A percentile compares a stretch with the other conserved stretches of the same genome.
phyloP scores from a whole-genome alignment of 2,888 invertebrate genomes.

The Cremastinae sp. region DNA sequence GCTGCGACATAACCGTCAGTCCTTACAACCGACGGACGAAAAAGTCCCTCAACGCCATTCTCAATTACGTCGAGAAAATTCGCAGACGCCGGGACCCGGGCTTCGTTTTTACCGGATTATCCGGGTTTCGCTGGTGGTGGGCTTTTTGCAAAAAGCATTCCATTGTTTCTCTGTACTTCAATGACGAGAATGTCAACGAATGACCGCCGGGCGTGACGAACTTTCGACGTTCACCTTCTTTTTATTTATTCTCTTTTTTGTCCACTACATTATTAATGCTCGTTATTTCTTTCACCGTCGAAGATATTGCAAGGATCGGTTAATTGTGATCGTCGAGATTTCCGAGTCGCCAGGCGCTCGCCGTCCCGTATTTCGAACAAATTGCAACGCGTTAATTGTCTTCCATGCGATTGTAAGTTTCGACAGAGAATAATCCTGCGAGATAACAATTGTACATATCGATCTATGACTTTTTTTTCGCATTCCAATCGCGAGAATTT shows the following conservation, averaged over 20 bases:
- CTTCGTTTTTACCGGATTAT: constrained; percentile 86
- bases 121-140: constrained; percentile 91
- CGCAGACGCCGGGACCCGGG: constrained; percentile 83
- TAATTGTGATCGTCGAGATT: too few species aligned
- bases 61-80: constrained; percentile 86
- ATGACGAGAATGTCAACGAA: constrained; percentile 78
- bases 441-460: constrained; percentile 42
- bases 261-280: neutral
- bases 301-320: neutral
- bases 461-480: constrained; percentile 12
- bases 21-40: constrained; percentile 88
- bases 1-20: constrained; percentile 87
- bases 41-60: constrained; percentile 84
- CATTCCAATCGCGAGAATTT: constrained; percentile 30
- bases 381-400: constrained; percentile 13
- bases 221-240: constrained; percentile 33
- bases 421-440: neutral
- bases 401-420: constrained; percentile 20
- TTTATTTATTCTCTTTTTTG: constrained; percentile 7
- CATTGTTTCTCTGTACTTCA: constrained; percentile 85
- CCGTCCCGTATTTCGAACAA: too few species aligned
- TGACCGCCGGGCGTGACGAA: constrained; percentile 62
- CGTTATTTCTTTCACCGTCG: too few species aligned
- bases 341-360: too few species aligned
- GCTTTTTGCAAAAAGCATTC: constrained; percentile 90